Conservation (phyloP, 2,113 vertebrate genomes). For the Rhipidura dahli region DNA sequence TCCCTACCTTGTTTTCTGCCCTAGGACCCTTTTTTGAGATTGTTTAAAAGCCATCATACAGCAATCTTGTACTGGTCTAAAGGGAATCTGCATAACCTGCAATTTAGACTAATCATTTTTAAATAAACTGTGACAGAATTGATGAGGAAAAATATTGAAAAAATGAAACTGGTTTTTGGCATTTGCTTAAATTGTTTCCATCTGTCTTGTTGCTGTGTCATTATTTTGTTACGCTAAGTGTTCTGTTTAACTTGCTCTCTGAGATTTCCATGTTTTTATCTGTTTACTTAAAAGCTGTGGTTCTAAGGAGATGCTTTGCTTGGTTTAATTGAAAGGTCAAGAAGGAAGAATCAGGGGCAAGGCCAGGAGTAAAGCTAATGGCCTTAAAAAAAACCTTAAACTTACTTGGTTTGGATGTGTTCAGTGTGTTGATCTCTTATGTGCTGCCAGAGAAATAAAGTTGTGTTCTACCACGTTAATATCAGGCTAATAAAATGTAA, state of each 20-base stretch:
- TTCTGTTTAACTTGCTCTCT: background rate
- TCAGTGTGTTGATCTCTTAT: rapidly evolving
- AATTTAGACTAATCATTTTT: background rate
- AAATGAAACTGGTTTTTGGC: background rate
- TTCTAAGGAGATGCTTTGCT: background rate
- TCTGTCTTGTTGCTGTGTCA: background rate
- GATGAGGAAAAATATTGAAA: background rate
- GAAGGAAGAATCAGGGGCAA: background rate
- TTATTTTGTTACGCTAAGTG: background rate
- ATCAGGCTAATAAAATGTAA: background rate
- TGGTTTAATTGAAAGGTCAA: background rate
- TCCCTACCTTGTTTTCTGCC: background rate
- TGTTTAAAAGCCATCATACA: background rate
- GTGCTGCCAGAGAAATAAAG: background rate
- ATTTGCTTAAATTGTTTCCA: background rate
- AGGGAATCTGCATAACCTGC: background rate
- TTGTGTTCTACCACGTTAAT: background rate
- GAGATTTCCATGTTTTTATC: background rate
- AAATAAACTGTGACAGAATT: background rate
- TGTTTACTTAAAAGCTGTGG: background rate
- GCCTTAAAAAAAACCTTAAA: background rate
- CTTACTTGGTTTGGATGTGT: background rate
- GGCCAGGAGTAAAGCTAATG: background rate
- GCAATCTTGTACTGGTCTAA: background rate
- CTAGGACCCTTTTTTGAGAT: background rate